These are phyloP conservation scores for Serranus cabrilla DNA, from an alignment of 2,797 vertebrate species.

Conservation along the genomic window DNA sequence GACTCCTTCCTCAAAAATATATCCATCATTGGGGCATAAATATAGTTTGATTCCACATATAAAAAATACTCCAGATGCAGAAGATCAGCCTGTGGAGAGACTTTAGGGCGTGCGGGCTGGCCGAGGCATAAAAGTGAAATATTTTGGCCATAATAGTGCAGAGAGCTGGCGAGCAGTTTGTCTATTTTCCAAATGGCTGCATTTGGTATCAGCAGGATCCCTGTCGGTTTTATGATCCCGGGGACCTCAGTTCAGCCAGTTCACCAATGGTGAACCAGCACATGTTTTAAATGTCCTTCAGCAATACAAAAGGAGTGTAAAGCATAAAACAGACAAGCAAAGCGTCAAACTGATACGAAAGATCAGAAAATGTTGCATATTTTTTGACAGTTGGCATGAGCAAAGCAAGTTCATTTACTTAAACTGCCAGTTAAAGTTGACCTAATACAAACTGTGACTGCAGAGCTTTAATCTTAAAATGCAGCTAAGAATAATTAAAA, in stretches of 20 bases:
- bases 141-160: conserved; percentile 34
- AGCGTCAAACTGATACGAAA: not conserved
- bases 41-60: conserved; percentile 20
- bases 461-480: too few species aligned
- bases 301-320: not conserved
- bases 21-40: not conserved
- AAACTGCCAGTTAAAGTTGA: conserved; percentile 8
- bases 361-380: not conserved
- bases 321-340: not conserved
- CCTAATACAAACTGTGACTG: not conserved
- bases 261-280: not conserved
- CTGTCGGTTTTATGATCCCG: conserved; percentile 47
- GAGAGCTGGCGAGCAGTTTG: conserved; percentile 27
- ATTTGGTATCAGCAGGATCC: conserved; percentile 25
- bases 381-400: not conserved
- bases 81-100: conserved; percentile 8
- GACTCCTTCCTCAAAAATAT: not conserved
- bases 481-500: too few species aligned
- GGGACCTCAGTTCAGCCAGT: conserved; percentile 37
- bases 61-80: conserved; percentile 41
- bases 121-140: conserved; percentile 33
- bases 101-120: not conserved
- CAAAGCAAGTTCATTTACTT: not conserved
- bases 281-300: not conserved
- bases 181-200: conserved; percentile 29